These are phyloP conservation scores for Hetaerina titia DNA, from an alignment of 2,888 invertebrate genomes.

Conservation along the genomic window DNA sequence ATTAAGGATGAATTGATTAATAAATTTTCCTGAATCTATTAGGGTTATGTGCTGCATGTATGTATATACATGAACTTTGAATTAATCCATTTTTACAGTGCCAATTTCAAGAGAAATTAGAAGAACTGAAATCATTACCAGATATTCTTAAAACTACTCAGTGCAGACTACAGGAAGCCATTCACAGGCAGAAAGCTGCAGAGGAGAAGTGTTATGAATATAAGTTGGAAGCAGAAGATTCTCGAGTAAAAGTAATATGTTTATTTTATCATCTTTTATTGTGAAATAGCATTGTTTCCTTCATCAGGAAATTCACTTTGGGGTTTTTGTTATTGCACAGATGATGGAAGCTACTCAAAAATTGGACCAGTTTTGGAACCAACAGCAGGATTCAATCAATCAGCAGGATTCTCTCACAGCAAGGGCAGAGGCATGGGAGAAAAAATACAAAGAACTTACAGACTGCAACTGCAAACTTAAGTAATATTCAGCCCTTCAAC, in stretches of 20 bases:
- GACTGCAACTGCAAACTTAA: constrained; percentile 75
- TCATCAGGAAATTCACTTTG: neutral
- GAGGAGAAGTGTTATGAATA: constrained; percentile 84
- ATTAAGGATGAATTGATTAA: too few species aligned
- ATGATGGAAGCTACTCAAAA: constrained; percentile 67
- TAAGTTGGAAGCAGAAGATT: constrained; percentile 82
- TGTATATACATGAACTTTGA: too few species aligned
- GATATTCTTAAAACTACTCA: constrained; percentile 85
- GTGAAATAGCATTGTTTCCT: neutral
- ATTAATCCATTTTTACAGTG: constrained; percentile 74
- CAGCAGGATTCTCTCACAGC: constrained; percentile 20
- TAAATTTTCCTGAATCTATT: too few species aligned
- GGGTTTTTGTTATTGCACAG: neutral
- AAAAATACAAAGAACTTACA: constrained; percentile 76
- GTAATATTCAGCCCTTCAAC: constrained; percentile 68
- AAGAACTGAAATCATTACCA: constrained; percentile 84
- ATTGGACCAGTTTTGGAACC: constrained; percentile 33
- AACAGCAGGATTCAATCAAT: constrained; percentile 37
- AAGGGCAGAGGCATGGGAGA: constrained; percentile 72
- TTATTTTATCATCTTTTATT: neutral
- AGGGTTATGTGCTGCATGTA: too few species aligned
- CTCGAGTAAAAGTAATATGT: constrained; percentile 81
- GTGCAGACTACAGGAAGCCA: constrained; percentile 83
- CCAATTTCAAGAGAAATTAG: constrained; percentile 86
- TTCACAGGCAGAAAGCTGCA: constrained; percentile 83